phyloP scores from a whole-genome alignment of 2,797 vertebrate species.

The Siniperca obscura region DNA sequence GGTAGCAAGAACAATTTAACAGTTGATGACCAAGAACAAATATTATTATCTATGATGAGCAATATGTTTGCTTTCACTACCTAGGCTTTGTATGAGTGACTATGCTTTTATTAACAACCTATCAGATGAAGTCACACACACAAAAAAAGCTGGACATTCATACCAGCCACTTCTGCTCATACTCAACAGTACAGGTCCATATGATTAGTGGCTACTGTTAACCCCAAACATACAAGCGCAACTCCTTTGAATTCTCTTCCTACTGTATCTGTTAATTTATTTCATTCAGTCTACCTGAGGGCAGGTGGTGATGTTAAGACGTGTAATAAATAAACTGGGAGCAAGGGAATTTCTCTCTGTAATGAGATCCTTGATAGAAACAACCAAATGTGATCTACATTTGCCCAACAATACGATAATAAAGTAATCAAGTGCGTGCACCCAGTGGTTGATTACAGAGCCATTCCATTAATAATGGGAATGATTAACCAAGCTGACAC shows the following conservation, averaged over 20 bases:
- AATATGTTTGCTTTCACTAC: background rate
- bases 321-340: slow-evolving; percentile 11
- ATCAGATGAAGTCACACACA: background rate
- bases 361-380: slow-evolving; percentile 7
- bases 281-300: background rate
- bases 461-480: slow-evolving; percentile 56
- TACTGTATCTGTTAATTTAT: background rate
- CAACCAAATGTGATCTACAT: slow-evolving; percentile 11
- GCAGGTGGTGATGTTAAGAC: background rate
- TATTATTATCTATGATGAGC: background rate
- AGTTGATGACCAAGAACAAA: background rate
- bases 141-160: background rate
- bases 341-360: slow-evolving; percentile 13
- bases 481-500: slow-evolving; percentile 59
- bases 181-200: background rate
- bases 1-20: background rate
- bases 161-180: background rate
- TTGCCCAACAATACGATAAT: slow-evolving; percentile 38
- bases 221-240: background rate
- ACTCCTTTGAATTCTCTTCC: background rate
- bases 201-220: background rate
- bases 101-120: slow-evolving; percentile 1
- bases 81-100: background rate
- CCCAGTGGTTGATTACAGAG: slow-evolving; percentile 47
- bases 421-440: slow-evolving; percentile 37